Base-by-base conservation (phyloP, 2,113 vertebrate genomes). In the Astur gentilis region DNA sequence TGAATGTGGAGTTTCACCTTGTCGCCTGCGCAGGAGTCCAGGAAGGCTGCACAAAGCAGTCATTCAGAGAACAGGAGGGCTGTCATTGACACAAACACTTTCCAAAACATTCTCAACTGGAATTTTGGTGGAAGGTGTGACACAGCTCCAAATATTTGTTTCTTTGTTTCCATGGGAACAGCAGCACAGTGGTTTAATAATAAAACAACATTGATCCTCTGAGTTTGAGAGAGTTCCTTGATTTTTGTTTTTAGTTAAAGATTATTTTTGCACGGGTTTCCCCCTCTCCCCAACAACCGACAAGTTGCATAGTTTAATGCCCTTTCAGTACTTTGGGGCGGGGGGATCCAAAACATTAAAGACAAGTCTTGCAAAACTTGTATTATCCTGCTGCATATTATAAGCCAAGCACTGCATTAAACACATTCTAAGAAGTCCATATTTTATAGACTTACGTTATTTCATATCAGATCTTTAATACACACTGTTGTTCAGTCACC, bases 101-200 rank as follows among this genome's bases (percentile, higher is more conserved):
- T 99, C 98, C 98, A 98, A 99, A 99, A 42, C 98, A 98, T 98
- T 98, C 97, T 98, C 89, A 96, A 96, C 98, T 98, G 98, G 98
- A 98, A 98, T 98, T 99, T 98, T 97, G 96, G 97, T 97, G 97
- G 98, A 99, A 99, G 98, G 99, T 99, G 99, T 98, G 98, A 98
- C 98, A 80, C 80, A 98, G 97, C 94, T 98, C 97, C 97, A 99
- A 98, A 98, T 99, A 99, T 99, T 99, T 99, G 99, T 99, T 99
- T 97, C 97, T 98, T 67, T 86, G 97, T 99, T 97, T 97, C 98
- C 98, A 98, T 87, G 97, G 98, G 97, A 99, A 99, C 98, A 78
- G 88, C 97, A 97, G 97, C 97, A 95, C 95, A 96, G 94, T 67
- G 92, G 92, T 98, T 98, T 98, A 98, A 98, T 98, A 97, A 96